Percentiles rank a stretch among this genome's conserved stretches.
phyloP scores from a whole-genome alignment of 1,140 invertebrate genomes.

The Cotesia typhae region DNA sequence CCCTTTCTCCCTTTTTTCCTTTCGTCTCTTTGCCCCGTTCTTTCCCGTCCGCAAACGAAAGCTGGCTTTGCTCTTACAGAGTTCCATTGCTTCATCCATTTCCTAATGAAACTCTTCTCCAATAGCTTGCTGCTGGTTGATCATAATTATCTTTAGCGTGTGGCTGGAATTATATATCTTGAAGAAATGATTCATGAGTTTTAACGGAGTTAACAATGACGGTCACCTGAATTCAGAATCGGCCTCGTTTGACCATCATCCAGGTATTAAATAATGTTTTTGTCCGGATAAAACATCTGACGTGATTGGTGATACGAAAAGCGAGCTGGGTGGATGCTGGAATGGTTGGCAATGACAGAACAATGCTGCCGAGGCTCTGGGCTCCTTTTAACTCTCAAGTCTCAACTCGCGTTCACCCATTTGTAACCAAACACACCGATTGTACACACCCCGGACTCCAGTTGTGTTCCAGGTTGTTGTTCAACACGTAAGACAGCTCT shows the following conservation, averaged over 20 bases:
- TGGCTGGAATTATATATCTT: too few species aligned
- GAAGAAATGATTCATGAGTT: constrained; percentile 37
- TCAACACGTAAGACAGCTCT: constrained; percentile 21
- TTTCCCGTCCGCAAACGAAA: constrained; percentile 15
- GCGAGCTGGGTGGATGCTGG: neutral
- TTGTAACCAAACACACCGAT: constrained; percentile 64
- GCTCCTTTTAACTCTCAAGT: constrained; percentile 10
- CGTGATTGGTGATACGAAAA: neutral
- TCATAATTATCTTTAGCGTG: too few species aligned
- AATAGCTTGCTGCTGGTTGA: too few species aligned
- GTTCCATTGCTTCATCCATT: constrained; percentile 65
- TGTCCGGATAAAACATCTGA: neutral
- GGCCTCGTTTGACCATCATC: constrained; percentile 26
- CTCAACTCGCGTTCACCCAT: constrained; percentile 49
- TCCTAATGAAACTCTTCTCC: constrained; percentile 58
- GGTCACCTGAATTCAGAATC: constrained; percentile 53
- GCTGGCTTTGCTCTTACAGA: constrained; percentile 50
- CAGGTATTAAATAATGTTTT: constrained; percentile 9
- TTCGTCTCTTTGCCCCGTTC: neutral
- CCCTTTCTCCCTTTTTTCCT: neutral
- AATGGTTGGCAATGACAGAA: constrained; percentile 43
- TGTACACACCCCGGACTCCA: constrained; percentile 41
- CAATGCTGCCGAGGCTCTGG: constrained; percentile 52
- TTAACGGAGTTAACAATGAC: constrained; percentile 53
- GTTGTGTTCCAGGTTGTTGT: neutral